A percentile compares a stretch with the other conserved stretches of the same genome.
These are phyloP conservation scores for Sylvilagus floridanus DNA, from an alignment of 2,797 vertebrate genomes.

Conservation along the genomic window DNA sequence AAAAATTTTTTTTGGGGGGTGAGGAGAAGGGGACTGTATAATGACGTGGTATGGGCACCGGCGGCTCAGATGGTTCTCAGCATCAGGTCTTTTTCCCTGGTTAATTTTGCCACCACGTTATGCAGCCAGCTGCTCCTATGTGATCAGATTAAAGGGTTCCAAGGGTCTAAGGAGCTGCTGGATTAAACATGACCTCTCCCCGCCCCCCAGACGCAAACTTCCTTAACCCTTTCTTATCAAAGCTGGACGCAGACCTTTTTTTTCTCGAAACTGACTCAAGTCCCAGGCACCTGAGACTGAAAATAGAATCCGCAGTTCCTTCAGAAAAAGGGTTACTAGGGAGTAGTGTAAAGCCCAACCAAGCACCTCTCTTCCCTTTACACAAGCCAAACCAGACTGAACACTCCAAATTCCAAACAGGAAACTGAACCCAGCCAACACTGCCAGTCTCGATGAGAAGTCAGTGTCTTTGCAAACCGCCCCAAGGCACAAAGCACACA, in stretches of 20 bases:
- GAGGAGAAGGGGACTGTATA: not conserved
- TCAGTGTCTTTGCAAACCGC: not conserved
- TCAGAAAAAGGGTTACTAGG: not conserved
- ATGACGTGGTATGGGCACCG: not conserved
- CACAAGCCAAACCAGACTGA: constrained; percentile 46
- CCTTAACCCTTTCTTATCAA: not conserved
- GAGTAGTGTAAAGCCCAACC: not conserved
- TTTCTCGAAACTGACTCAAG: not conserved
- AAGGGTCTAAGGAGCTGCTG: not conserved
- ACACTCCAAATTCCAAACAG: constrained; percentile 16
- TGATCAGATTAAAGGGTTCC: not conserved
- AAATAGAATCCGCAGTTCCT: constrained; percentile 27
- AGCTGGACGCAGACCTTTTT: not conserved
- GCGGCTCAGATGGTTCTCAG: not conserved
- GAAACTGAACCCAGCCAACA: not conserved
- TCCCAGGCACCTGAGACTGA: not conserved
- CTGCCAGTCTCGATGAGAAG: not conserved
- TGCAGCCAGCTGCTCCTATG: not conserved
- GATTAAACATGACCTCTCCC: not conserved
- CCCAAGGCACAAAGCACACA: not conserved
- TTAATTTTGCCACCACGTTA: not conserved
- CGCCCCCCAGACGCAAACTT: not conserved
- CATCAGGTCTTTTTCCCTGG: not conserved
- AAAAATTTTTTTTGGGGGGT: not conserved
- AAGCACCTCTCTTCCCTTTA: constrained; percentile 38